Base-by-base conservation (phyloP, 2,797 vertebrate species). In the Parauchenoglanis ngamensis region DNA sequence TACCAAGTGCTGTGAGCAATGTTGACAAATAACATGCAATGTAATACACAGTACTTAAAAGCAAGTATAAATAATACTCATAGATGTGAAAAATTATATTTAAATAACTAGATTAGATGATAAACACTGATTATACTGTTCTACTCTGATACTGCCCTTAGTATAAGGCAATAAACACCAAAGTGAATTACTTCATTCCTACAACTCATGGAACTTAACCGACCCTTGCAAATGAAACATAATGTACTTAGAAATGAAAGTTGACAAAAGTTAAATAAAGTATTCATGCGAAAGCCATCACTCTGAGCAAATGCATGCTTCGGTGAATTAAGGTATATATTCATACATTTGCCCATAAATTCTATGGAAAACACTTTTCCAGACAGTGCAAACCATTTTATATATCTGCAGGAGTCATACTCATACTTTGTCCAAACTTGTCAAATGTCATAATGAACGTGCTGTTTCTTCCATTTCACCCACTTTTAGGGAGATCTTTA, bases 341-440 rank as follows among this genome's bases (percentile, higher is more conserved):
- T 82, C 86, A 65, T 54, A 65, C 46, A 17, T 52, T 12, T 88
- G 91, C 91, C 91, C 88, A 90, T 88, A 76, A 54, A 2, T 84
- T 85, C 78, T 86, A 72, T 68, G 65, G 83, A 88, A 89, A 89
- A 88, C 84, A 61, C 13, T 91, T 91, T 90, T 92, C 85, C 91
- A 90, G 90, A 91, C 57, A 8, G 56, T 79, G 77, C 86, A 91
- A 93, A 92, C 90, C 86, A 93, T 93, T 90, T 93, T 80, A 88
- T 83, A 86, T 75, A 63, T 90, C 88, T 90, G 81, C 91, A 90
- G 78, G 40, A 90, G 89, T 88, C 84, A 87, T 67, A 78, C 91
- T 83, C 65, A 84, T 7, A 23, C 87, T 90, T 84, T 91, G 89
- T 92, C 89, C 85, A 83, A 83, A 87, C 90, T 84, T 90, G 86